These are phyloP conservation scores for Flabesymbios commensalis DNA, from an alignment of 2,888 invertebrate species.

Conservation along the genomic window DNA sequence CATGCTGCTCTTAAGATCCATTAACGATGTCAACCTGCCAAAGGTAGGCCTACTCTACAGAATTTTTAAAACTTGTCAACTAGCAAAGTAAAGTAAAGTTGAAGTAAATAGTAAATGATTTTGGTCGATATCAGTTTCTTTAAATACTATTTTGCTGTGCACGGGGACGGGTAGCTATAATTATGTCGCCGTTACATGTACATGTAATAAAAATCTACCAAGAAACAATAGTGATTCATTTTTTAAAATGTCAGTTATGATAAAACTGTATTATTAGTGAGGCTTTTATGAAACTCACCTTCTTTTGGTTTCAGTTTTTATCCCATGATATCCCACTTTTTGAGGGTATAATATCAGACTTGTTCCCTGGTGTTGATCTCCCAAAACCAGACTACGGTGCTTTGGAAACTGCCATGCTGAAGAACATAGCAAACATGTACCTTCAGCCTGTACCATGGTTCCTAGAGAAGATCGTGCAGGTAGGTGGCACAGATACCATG, in stretches of 20 bases:
- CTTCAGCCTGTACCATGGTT: slow-evolving; percentile 58
- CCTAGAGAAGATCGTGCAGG: slow-evolving; percentile 59
- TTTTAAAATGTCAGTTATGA: no score
- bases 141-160: background rate
- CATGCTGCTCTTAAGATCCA: slow-evolving; percentile 58
- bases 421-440: slow-evolving; percentile 42
- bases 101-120: no score
- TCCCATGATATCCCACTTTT: slow-evolving; percentile 61
- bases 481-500: no score
- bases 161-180: no score
- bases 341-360: slow-evolving; percentile 60
- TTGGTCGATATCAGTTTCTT: no score
- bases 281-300: background rate
- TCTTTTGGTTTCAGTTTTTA: slow-evolving; percentile 48
- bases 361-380: slow-evolving; percentile 57
- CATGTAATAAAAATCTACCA: no score
- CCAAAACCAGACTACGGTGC: slow-evolving; percentile 55
- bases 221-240: no score
- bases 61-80: no score
- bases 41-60: slow-evolving; percentile 44
- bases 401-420: slow-evolving; percentile 47
- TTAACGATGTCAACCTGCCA: slow-evolving; percentile 60
- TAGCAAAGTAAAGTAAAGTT: no score
- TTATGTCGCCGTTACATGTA: no score
- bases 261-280: no score